These are phyloP conservation scores for Nothoprocta pentlandii DNA, from an alignment of 2,113 vertebrate genomes.

Conservation along the genomic window DNA sequence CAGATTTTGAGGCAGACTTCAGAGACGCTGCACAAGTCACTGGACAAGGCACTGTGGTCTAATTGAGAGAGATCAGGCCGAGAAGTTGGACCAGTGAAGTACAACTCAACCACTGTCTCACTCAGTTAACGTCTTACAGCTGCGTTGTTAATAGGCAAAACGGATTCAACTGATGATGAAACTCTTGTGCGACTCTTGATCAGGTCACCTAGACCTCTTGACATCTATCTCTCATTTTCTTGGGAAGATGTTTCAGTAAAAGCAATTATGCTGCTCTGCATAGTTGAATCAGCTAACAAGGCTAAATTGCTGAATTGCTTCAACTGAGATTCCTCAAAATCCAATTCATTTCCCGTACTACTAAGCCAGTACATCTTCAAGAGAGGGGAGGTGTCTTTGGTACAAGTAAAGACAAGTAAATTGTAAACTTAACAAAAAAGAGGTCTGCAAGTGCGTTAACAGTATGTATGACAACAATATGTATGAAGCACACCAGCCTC, in stretches of 20 bases:
- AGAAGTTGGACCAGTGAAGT: background rate
- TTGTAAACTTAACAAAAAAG: background rate
- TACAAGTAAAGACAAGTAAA: background rate
- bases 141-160: background rate
- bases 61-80: background rate
- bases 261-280: background rate
- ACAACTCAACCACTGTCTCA: background rate
- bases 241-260: background rate
- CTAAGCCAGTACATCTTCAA: background rate
- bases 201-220: background rate
- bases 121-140: fast-evolving
- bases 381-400: background rate
- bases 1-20: background rate
- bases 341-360: background rate
- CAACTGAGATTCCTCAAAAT: background rate
- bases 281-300: background rate
- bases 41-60: background rate
- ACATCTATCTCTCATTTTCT: background rate
- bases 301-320: background rate
- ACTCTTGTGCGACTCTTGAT: background rate
- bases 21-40: background rate
- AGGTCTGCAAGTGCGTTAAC: background rate
- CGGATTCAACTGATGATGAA: background rate
- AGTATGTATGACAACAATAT: background rate
- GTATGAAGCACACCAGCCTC: background rate